Conservation (phyloP, 2,113 vertebrate genomes). For the Tylochromis polylepis region DNA sequence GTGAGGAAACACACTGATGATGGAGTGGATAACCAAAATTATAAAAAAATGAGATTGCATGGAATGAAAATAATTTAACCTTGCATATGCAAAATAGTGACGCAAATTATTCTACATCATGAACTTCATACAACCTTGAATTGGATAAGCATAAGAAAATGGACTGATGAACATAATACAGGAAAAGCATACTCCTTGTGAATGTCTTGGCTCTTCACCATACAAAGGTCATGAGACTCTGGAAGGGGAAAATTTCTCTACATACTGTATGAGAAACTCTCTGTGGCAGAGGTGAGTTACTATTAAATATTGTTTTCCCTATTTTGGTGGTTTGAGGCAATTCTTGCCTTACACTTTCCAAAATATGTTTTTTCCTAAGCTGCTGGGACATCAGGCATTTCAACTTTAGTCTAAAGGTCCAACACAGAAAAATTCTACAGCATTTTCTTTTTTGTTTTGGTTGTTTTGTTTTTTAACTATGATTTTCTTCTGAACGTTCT, state of each 20-base stretch:
- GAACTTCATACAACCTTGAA: background rate
- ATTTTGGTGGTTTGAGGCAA: background rate
- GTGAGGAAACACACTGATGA: background rate
- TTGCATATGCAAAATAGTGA: background rate
- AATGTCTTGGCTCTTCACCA: background rate
- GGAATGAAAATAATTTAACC: background rate
- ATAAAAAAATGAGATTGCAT: background rate
- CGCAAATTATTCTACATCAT: background rate
- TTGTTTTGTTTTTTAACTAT: background rate
- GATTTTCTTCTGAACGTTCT: background rate
- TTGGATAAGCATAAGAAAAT: background rate
- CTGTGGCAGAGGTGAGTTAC: background rate
- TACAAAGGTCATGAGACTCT: background rate
- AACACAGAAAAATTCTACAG: background rate
- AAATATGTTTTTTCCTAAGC: background rate
- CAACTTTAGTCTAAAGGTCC: background rate
- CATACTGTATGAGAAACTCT: background rate
- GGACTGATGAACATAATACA: background rate
- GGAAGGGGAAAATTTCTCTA: background rate
- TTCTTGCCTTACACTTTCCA: background rate
- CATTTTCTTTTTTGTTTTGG: background rate
- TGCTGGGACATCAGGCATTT: background rate
- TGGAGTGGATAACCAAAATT: background rate
- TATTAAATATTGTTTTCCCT: background rate
- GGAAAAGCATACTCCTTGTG: background rate